Evolutionary conservation across 2,113 vertebrate species (phyloP).

Genomic region (Glaucidium brasilianum): DNA sequence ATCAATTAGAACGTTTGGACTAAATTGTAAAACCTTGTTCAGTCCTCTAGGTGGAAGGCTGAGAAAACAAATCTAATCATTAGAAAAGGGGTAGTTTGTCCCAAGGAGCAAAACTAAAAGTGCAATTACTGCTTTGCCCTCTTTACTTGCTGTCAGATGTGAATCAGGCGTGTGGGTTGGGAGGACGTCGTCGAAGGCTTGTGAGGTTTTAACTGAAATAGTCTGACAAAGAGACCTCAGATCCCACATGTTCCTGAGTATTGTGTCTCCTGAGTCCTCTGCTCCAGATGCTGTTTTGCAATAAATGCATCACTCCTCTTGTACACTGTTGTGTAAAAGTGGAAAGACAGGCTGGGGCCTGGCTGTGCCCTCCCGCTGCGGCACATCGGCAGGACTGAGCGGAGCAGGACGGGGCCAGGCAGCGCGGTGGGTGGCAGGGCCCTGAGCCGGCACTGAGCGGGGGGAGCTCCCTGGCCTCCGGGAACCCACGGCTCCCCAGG

Average conservation of each 20-base stretch:
- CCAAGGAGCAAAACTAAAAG: background rate
- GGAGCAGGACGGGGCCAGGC: background rate
- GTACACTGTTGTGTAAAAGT: conserved; percentile 28
- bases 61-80: background rate
- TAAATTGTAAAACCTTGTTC: background rate
- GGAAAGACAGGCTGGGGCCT: conserved; percentile 35
- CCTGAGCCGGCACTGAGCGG: background rate
- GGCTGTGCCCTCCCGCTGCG: background rate
- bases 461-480: rapidly evolving
- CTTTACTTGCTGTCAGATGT: background rate
- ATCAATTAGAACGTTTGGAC: too few relatives aligned
- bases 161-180: conserved; percentile 8
- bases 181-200: background rate
- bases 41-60: conserved; percentile 20
- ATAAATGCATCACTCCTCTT: background rate
- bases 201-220: background rate
- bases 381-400: background rate
- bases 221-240: conserved; percentile 10
- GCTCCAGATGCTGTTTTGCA: conserved; percentile 31
- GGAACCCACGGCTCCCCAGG: rapidly evolving
- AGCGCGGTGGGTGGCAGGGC: background rate
- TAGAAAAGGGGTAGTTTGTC: background rate
- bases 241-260: background rate
- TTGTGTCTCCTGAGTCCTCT: background rate
- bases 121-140: background rate